phyloP scores from a whole-genome alignment of 2,797 vertebrate species.

The Prunella strophiata region DNA sequence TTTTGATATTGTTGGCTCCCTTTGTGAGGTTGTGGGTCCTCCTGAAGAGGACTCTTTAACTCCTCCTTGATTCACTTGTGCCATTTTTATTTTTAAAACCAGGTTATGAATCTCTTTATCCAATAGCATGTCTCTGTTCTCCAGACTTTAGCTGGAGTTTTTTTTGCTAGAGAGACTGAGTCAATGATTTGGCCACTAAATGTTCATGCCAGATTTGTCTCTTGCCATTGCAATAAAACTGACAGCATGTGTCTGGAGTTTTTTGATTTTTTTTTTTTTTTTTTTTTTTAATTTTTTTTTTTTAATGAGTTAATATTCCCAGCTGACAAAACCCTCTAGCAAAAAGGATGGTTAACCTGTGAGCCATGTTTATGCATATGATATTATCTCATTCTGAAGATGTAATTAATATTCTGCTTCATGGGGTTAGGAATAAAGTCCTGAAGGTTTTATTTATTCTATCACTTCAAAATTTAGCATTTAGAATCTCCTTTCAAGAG shows the following conservation, averaged over 20 bases:
- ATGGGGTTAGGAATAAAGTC: background rate
- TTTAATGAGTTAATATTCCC: background rate
- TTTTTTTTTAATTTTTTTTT: background rate
- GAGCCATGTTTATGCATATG: background rate
- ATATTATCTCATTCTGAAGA: background rate
- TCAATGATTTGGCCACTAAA: background rate
- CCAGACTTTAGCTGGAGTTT: background rate
- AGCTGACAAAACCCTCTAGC: background rate
- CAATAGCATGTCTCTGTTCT: background rate
- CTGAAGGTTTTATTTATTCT: background rate
- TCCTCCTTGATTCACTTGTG: background rate
- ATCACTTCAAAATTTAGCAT: constrained; percentile 15
- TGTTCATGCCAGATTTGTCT: background rate
- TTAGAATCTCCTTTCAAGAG: background rate
- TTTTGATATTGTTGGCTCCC: background rate
- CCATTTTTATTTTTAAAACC: background rate
- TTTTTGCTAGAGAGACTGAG: background rate
- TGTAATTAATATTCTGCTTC: background rate
- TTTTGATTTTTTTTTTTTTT: background rate
- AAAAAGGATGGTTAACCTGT: background rate
- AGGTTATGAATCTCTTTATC: background rate
- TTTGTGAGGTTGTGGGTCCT: background rate
- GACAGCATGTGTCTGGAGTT: background rate
- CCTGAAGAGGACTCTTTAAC: too few species aligned
- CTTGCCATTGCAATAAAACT: background rate